Base-by-base conservation (phyloP, 2,113 vertebrate genomes). In the Ciconia maguari region DNA sequence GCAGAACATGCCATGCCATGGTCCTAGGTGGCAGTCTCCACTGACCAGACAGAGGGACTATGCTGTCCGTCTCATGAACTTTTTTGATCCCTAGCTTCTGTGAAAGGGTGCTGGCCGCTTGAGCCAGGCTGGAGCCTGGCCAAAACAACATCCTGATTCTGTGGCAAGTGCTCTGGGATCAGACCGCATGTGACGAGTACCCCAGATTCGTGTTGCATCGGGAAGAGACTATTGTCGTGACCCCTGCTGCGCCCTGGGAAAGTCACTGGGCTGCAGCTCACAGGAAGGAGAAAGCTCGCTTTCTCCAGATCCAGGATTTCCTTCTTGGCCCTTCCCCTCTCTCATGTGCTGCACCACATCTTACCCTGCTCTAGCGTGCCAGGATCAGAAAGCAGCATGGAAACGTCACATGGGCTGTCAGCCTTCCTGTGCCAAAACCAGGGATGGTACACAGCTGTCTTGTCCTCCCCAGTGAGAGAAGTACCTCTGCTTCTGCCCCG, bases 101-200 rank as follows among this genome's bases (percentile, higher is more conserved):
- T 0, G 1, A 83, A 83, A 91, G 49, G 51, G 72, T 75, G 24
- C 81, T 74, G 87, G 68, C 58, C 0, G 0, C 68, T 74, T 58
- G 69, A 66, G 62, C 62, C 55, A 80, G 48, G 34, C 77, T 97
- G 83, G 89, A 95, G 32, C 38, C 54, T 64, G 66, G 87, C 91
- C 93, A 95, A 55, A 91, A 60, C 62, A 96, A 91, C 64, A 93
- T 96, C 87, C 94, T 97, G 84, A 51, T 85, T 83, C 78, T 77
- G 82, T 88, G 78, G 79, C 94, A 97, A 90, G 89, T 90, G 70
- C 87, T 93, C 64, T 94, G 91, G 82, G 84, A 94, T 90, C 79
- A 27, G 71, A 90, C 85, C 62, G 78, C 93, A 90, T 0, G 64
- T 96, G 91, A 95, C 6, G 5, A 95, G 91, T 87, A 97, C 91